phyloP scores from a whole-genome alignment of 2,888 invertebrate genomes.

The Tetranychus truncatus region DNA sequence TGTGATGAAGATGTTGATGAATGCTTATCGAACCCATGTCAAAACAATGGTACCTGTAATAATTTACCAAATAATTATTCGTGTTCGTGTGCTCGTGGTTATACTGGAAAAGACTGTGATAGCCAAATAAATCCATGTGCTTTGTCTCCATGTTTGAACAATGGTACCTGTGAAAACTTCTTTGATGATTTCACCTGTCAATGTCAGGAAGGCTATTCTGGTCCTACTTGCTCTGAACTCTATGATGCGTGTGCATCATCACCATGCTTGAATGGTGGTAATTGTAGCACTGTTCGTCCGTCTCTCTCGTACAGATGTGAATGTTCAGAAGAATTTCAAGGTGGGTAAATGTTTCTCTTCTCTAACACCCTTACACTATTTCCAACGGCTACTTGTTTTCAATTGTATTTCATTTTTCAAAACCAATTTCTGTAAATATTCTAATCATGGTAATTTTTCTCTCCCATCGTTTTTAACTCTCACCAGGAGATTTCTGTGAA shows the following conservation, averaged over 20 bases:
- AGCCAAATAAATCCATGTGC: not conserved
- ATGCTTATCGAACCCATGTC: conserved; percentile 42
- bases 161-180: not conserved
- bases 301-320: conserved; percentile 32
- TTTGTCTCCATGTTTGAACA: not conserved
- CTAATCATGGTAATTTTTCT: not conserved
- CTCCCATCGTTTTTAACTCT: not conserved
- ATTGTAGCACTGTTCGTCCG: conserved; percentile 54
- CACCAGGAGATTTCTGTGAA: not conserved
- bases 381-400: not conserved
- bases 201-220: conserved; percentile 14
- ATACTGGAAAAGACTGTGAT: conserved; percentile 31
- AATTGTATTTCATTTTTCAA: not conserved
- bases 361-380: no score
- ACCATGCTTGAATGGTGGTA: conserved; percentile 82
- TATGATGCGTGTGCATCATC: conserved; percentile 70
- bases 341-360: conserved; percentile 55
- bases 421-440: no score
- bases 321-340: conserved; percentile 53
- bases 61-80: conserved; percentile 34
- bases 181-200: not conserved
- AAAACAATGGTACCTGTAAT: conserved; percentile 24
- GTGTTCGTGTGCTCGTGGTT: conserved; percentile 31
- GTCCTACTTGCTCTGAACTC: conserved; percentile 37
- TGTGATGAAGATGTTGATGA: conserved; percentile 69